Percentiles rank a stretch among this genome's conserved stretches.
Conservation (phyloP, 2,113 vertebrate species). For the Sorex araneus region DNA sequence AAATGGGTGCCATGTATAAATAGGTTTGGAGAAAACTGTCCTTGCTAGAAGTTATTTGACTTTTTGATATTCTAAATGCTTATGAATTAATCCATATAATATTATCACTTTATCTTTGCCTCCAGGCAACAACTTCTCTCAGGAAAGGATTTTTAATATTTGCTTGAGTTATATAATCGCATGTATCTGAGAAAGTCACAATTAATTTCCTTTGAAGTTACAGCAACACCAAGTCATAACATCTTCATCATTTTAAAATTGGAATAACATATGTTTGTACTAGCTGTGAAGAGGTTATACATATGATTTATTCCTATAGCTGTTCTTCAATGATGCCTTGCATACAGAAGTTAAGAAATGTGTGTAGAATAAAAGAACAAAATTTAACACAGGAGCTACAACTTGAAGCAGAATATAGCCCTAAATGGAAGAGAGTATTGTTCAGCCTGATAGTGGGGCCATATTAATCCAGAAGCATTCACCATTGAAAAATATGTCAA, state of each 20-base stretch:
- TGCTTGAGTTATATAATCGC: constrained; percentile 57
- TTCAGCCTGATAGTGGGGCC: background rate
- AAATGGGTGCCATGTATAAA: background rate
- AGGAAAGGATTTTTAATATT: constrained; percentile 62
- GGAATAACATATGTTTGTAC: background rate
- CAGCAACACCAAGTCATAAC: constrained; percentile 48
- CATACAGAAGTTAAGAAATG: background rate
- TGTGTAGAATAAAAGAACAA: constrained; percentile 32
- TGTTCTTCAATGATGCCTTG: background rate
- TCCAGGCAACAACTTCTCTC: constrained; percentile 71
- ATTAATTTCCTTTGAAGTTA: constrained; percentile 73
- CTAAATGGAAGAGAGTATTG: background rate
- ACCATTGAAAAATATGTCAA: background rate
- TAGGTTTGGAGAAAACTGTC: background rate
- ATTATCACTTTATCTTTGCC: constrained; percentile 21
- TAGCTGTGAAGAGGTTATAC: background rate
- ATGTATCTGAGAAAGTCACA: constrained; percentile 74
- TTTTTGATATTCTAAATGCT: background rate
- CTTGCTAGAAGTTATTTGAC: background rate
- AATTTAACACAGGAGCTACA: background rate
- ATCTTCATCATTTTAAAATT: background rate
- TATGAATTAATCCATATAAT: background rate
- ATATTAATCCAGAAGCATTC: background rate
- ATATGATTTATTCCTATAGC: background rate
- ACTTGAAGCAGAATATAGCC: background rate